Conservation (phyloP, 1,140 invertebrate genomes). For the Dufourea novaeangliae region DNA sequence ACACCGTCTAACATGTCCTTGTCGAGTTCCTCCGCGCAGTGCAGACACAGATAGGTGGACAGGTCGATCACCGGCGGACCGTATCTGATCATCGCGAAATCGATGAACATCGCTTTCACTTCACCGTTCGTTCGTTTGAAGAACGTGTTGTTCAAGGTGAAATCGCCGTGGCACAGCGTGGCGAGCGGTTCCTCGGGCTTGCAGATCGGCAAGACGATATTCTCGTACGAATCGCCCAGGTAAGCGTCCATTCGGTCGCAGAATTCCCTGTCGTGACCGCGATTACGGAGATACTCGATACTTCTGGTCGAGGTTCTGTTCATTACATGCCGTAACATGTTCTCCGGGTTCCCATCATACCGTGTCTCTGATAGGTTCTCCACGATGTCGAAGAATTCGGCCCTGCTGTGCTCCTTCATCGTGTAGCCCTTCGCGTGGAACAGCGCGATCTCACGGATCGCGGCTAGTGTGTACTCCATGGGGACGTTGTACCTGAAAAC, state of each 20-base stretch:
- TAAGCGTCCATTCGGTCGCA: constrained; percentile 56
- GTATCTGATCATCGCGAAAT: constrained; percentile 75
- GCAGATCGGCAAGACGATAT: constrained; percentile 26
- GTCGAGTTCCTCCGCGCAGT: constrained; percentile 57
- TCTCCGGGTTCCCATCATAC: background rate
- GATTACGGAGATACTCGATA: constrained; percentile 36
- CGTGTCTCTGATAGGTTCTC: constrained; percentile 53
- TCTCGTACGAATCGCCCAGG: constrained; percentile 36
- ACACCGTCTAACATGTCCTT: constrained; percentile 64
- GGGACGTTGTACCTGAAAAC: constrained; percentile 34
- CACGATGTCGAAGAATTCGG: constrained; percentile 68
- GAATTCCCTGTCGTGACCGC: constrained; percentile 56
- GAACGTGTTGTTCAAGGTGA: constrained; percentile 75
- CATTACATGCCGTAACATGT: accelerated
- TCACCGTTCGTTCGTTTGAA: constrained; percentile 56
- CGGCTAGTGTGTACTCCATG: constrained; percentile 66
- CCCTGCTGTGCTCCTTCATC: constrained; percentile 65
- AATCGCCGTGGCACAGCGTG: constrained; percentile 78
- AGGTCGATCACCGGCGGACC: constrained; percentile 76
- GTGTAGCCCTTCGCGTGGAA: constrained; percentile 76
- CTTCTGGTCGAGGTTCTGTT: constrained; percentile 22
- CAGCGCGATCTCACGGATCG: constrained; percentile 70
- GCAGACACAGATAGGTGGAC: constrained; percentile 76
- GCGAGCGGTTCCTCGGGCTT: constrained; percentile 67
- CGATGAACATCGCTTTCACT: constrained; percentile 73